A percentile compares a stretch with the other conserved stretches of the same genome.
Conservation (phyloP, 53 echinoderm and acorn worm genomes). For the Glandiceps talaboti region DNA sequence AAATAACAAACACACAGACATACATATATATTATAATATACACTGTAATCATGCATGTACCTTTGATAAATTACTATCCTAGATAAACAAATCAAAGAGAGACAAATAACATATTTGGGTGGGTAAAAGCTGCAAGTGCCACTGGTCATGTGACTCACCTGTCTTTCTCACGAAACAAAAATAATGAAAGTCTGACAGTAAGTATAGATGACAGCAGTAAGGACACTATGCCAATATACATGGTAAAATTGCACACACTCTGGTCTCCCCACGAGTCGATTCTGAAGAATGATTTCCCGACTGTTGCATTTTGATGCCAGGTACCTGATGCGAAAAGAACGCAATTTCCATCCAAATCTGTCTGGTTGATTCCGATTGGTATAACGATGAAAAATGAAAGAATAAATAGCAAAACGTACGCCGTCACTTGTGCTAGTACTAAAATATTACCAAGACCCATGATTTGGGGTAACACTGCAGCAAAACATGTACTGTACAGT, state of each 20-base stretch:
- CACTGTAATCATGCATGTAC: no score
- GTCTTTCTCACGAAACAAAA: conserved; percentile 60
- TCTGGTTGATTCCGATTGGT: conserved; percentile 54
- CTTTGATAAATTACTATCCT: no score
- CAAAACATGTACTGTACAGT: no score
- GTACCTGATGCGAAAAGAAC: conserved; percentile 51
- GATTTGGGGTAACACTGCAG: no score
- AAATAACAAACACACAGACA: no score
- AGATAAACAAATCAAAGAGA: no score
- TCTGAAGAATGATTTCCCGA: neutral
- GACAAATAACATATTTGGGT: no score
- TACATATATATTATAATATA: no score
- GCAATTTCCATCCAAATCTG: conserved; percentile 51
- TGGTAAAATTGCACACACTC: conserved; percentile 52
- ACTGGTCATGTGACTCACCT: conserved; percentile 34
- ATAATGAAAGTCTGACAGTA: conserved; percentile 57
- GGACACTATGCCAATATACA: conserved; percentile 42
- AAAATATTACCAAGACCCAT: conserved; percentile 92
- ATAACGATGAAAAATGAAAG: conserved; percentile 64
- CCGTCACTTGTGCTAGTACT: conserved; percentile 64
- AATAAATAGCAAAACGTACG: conserved; percentile 53
- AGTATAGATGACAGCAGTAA: conserved; percentile 50
- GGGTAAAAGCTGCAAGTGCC: no score
- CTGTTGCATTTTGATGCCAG: conserved; percentile 9
- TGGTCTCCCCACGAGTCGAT: conserved; percentile 41